Base-by-base conservation (phyloP, 1,140 invertebrate genomes). In the Pseudachorutes palmiensis region DNA sequence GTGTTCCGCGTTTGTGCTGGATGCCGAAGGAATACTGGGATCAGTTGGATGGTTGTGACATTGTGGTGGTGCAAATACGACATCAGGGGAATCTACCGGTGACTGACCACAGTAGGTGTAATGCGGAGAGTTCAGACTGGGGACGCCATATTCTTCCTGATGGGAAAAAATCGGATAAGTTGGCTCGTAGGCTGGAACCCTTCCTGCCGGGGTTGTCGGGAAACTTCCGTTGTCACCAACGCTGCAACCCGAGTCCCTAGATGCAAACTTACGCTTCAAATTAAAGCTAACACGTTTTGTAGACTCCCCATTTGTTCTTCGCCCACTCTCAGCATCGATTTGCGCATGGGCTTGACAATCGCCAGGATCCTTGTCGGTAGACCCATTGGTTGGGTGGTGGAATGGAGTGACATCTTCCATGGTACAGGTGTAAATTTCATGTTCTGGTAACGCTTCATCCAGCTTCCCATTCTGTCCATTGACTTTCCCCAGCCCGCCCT, bases 121-220 rank as follows among this genome's bases (percentile, higher is more conserved):
- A 55, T 75, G 73, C 14, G 75, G 75, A 0, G 73, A 62, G 28
- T 74, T 70, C 5, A 70, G 65, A 2, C 67, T 41, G 1, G 69
- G 69, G 12, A 72, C 74, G 2, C 75, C 71, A 29, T 75, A 75
- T 51, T 76, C 75, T 62, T 76, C 74, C 67, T 76, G 75, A 58
- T 75, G 74, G 0, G 72, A 71, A 59, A 73, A 73, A 3, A 70
- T 70, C 9, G 72, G 72, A 49, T 74, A 74, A 32, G 69, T 65
- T 19, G 70, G 72, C n/a, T 72, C 70, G 36, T 71, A 73, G 2
- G 3, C 3, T 36, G 31, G n/a, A 2, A 5, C 24, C 33, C 33
- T 19, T 48, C 64, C 22, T 49, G 55, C 57, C 26, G 70, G 48
- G 26, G 33, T 22, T 19, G 26, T 58, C 2, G 58, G 63, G 19